Conservation (phyloP, 2,797 vertebrate genomes). For the Eleutherodactylus coqui region DNA sequence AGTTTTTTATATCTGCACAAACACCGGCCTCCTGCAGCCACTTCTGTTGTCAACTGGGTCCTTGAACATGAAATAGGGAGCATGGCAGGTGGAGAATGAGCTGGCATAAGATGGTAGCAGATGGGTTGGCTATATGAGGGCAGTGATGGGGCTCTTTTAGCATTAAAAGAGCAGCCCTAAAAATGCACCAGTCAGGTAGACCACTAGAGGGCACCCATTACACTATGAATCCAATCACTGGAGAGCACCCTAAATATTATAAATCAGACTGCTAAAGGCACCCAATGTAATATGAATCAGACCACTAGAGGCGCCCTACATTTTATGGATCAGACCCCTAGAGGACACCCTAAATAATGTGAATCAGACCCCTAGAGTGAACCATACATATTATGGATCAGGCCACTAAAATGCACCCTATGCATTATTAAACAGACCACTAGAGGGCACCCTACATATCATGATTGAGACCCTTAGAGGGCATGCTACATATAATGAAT, state of each 20-base stretch:
- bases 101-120: too few species aligned
- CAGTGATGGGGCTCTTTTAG: too few species aligned
- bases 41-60: too few species aligned
- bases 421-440: not conserved
- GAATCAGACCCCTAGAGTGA: not conserved
- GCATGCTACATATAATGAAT: not conserved
- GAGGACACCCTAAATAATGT: not conserved
- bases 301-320: not conserved
- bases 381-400: not conserved
- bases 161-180: too few species aligned
- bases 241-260: not conserved
- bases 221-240: not conserved
- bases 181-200: too few species aligned
- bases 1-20: too few species aligned
- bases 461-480: not conserved
- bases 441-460: not conserved
- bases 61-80: too few species aligned
- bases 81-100: too few species aligned
- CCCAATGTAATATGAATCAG: not conserved
- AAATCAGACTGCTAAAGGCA: not conserved
- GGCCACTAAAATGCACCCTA: not conserved
- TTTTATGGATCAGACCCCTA: not conserved
- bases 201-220: not conserved
- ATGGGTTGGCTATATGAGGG: too few species aligned
- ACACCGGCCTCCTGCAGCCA: too few species aligned